Evolutionary conservation across 2,888 invertebrate species (phyloP), one percentile per base, ranked within the genome.

Genomic region (Agrotis ipsilon): DNA sequence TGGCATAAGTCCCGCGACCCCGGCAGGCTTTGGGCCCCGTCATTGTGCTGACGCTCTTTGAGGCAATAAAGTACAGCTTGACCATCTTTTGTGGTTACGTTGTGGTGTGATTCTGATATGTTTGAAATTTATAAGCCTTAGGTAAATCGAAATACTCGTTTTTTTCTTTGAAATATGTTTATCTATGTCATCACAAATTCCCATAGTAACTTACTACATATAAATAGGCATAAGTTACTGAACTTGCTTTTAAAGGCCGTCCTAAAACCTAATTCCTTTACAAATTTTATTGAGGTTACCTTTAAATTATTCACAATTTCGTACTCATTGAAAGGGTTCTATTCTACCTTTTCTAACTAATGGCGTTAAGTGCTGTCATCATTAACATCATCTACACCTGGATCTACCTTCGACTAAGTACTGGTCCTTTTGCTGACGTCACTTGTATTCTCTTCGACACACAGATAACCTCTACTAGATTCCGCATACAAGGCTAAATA

Each of bases 321-420:
- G 55, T 76, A 27, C 52, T 32, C 55, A 67, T 74, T 67, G 46
- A 58, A 67, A 61, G 18, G 68, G 75, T 57, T 2, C 32, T 39
- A 59, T 60, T 39, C 54, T 68, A 68, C 75, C 68, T 73, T 73
- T 73, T 73, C 75, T 68, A 46, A 73, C 68, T 49, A 73, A 75
- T 75, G 75, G 68, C 18, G 68, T 60, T 68, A 73, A 75, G 73
- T 73, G 68, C 75, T 75, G 68, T 61, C 60, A 68, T 75, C 73
- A 73, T 73, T 73, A 73, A 75, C 49, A 68, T 75, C 68, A 55
- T 68, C 39, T 60, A 60, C 73, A 73, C 73, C 73, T 73, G 73
- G 18, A 72, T 67, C 72, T 74, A 43, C 39, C 49, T 21, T 19
- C 16, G 60, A 21, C 16, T 75, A 45, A 75, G 54, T 75, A 75